These are phyloP conservation scores for Notospermus geniculatus DNA, from an alignment of 1,140 invertebrate genomes.

Conservation along the genomic window DNA sequence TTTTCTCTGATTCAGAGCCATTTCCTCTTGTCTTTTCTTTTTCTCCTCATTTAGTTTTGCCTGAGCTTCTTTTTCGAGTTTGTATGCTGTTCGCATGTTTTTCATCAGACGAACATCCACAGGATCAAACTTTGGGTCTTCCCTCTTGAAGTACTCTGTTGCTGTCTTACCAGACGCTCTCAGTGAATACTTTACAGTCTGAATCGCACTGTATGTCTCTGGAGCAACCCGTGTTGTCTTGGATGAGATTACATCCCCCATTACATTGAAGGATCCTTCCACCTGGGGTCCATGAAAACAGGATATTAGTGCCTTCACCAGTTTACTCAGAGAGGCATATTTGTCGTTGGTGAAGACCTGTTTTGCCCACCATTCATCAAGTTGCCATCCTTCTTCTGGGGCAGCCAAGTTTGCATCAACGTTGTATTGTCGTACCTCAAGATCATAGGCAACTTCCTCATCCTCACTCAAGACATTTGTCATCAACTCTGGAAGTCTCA, in stretches of 20 bases:
- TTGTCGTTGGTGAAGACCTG: constrained; percentile 1
- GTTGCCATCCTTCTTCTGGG: not conserved
- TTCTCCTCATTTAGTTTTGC: not conserved
- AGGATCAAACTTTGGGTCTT: constrained; percentile 11
- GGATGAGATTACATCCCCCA: constrained; percentile 18
- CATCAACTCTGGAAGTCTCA: not conserved
- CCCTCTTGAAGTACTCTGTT: constrained; percentile 13
- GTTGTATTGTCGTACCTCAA: constrained; percentile 12
- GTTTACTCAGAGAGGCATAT: constrained; percentile 13
- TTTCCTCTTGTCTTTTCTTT: not conserved
- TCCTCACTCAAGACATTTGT: constrained; percentile 11
- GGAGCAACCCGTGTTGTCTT: constrained; percentile 15
- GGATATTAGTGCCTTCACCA: constrained; percentile 12
- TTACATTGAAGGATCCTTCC: constrained; percentile 23
- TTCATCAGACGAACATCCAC: constrained; percentile 5
- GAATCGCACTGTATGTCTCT: constrained; percentile 17
- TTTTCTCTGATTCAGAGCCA: constrained; percentile 7
- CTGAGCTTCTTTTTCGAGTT: not conserved
- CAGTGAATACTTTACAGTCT: constrained; percentile 23
- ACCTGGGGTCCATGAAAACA: constrained; percentile 28
- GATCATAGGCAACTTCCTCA: not conserved
- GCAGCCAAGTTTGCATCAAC: not conserved
- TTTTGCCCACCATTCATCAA: constrained; percentile 21
- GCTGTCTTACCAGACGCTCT: constrained; percentile 8
- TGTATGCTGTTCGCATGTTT: constrained; percentile 14